Base-by-base conservation (phyloP, 2,888 invertebrate species). In the Resseliella maxima region DNA sequence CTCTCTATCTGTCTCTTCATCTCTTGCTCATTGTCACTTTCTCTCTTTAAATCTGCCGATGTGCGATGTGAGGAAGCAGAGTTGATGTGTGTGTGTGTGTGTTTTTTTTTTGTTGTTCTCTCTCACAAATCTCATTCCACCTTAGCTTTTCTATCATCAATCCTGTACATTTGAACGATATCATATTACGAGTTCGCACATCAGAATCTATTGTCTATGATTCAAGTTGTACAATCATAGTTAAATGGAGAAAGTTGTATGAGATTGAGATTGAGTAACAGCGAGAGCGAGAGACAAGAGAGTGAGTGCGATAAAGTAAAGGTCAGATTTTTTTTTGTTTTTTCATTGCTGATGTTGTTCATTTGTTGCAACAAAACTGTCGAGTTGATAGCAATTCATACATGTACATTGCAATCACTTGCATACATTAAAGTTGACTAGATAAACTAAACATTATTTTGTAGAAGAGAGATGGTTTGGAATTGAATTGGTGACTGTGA, bases 281-380 rank as follows among this genome's bases (percentile, higher is more conserved):
- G n/a, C n/a, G n/a, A n/a, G n/a, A n/a, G n/a, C n/a, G n/a, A n/a
- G n/a, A n/a, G n/a, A n/a, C n/a, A n/a, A n/a, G n/a, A n/a, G n/a
- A n/a, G n/a, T n/a, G n/a, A n/a, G n/a, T n/a, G n/a, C 45, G 45
- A 12, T 12, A 45, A 45, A 45, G 8, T 5, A 45, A 12, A 45
- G 45, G 12, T n/a, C n/a, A n/a, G 50, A 50, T 50, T 50, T 50
- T 50, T 50, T 41, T 41, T 41, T 41, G 12, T 41, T 8, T 41
- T 5, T 41, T 41, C n/a, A n/a, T 41, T 41, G 5, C 6, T 41
- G 5, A 5, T 59, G 3, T 59, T 18, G 10, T 18, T n/a, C 72
- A 72, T 72, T 72, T 21, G 15, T 72, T 72, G 72, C 15, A 72
- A 72, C 72, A 72, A 72, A n/a, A 72, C 12, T 72, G 72, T 72